Percentiles rank a stretch among this genome's conserved stretches.
Evolutionary conservation across 2,113 vertebrate species (phyloP).

Genomic region (Alligator mississippiensis): DNA sequence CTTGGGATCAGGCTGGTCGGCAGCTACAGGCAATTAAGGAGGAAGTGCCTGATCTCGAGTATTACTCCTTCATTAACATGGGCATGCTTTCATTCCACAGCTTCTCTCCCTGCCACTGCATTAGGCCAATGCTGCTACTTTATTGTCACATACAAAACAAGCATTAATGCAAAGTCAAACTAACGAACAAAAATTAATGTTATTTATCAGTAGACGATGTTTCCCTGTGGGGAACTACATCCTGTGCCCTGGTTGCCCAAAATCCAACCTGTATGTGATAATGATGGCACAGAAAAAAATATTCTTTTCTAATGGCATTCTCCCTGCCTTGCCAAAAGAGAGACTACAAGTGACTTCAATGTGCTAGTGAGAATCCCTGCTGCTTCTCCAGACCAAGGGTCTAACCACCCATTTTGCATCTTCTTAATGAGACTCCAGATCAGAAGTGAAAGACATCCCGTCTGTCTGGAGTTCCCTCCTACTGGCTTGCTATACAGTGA

Average conservation of each 20-base stretch:
- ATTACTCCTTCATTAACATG: neutral
- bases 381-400: neutral
- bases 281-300: neutral
- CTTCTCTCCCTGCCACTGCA: neutral
- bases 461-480: neutral
- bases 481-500: neutral
- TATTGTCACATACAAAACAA: neutral
- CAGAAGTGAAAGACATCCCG: neutral
- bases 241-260: slow-evolving; percentile 17
- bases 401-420: neutral
- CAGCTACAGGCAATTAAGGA: neutral
- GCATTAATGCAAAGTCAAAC: neutral
- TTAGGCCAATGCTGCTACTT: neutral
- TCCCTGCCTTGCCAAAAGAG: neutral
- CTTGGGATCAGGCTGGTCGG: neutral
- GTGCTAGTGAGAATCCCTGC: neutral
- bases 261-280: slow-evolving; percentile 1
- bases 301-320: slow-evolving; percentile 10
- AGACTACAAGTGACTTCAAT: neutral
- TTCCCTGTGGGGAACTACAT: slow-evolving; percentile 22
- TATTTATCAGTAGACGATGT: neutral
- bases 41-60: slow-evolving; percentile 11
- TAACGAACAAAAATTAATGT: neutral
- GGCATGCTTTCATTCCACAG: neutral
- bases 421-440: neutral